Percentiles rank a stretch among this genome's conserved stretches.
Conservation (phyloP, 2,113 vertebrate genomes). For the Kryptolebias marmoratus region DNA sequence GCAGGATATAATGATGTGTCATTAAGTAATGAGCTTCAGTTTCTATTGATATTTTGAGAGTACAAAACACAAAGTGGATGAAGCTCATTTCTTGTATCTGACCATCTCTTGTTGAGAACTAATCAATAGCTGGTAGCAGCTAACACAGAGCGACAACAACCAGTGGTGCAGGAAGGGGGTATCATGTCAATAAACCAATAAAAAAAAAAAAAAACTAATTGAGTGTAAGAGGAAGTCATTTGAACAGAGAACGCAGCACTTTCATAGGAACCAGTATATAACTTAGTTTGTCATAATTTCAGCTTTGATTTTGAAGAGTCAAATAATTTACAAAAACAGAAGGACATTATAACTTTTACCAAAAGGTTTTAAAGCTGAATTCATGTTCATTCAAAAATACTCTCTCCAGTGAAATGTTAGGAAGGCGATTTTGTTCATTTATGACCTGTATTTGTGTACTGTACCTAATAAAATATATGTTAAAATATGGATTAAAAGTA, state of each 20-base stretch:
- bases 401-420: no score
- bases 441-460: no score
- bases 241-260: not conserved
- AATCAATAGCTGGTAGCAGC: slow-evolving; percentile 71
- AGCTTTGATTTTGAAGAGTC: no score
- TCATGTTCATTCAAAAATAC: no score
- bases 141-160: slow-evolving; percentile 73
- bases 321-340: no score
- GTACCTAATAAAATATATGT: no score
- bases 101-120: slow-evolving; percentile 68
- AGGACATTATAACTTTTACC: no score
- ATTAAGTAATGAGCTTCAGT: slow-evolving; percentile 66
- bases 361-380: no score
- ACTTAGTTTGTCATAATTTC: no score
- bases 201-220: slow-evolving; percentile 70
- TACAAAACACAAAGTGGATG: slow-evolving; percentile 66
- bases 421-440: no score
- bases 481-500: no score
- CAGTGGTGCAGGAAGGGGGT: slow-evolving; percentile 23
- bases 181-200: slow-evolving; percentile 64
- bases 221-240: slow-evolving; percentile 36
- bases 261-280: no score
- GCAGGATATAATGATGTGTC: slow-evolving; percentile 50
- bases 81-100: slow-evolving; percentile 52
- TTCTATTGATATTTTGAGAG: slow-evolving; percentile 61